Evolutionary conservation across 2,888 invertebrate genomes (phyloP).

Genomic region (Stenodema calcarata): DNA sequence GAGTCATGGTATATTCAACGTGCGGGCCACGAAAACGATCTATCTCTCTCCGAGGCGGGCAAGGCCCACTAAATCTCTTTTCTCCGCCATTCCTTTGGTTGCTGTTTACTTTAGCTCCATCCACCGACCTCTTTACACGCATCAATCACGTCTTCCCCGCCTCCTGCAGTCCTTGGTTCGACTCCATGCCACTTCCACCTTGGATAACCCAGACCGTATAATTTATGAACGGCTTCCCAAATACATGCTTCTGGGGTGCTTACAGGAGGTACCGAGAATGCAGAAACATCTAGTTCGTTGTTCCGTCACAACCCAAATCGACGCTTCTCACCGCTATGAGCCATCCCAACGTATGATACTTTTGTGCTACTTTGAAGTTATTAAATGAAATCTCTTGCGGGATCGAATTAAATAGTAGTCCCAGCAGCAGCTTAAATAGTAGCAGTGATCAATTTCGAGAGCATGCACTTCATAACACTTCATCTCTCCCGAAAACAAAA

Average conservation of each 20-base stretch:
- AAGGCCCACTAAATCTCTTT: slow-evolving; percentile 43
- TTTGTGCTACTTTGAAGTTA: background rate
- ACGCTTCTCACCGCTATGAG: background rate
- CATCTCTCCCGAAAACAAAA: no score
- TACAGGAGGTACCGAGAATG: background rate
- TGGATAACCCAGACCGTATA: slow-evolving; percentile 1
- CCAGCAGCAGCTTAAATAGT: no score
- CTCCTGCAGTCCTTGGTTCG: background rate
- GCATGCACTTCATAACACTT: no score
- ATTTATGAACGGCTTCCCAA: slow-evolving; percentile 29
- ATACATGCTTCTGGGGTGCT: background rate
- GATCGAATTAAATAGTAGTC: no score
- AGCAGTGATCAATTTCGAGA: no score
- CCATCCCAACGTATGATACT: background rate
- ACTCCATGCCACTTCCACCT: background rate
- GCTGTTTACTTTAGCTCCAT: slow-evolving; percentile 47
- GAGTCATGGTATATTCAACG: slow-evolving; percentile 48
- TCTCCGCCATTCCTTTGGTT: slow-evolving; percentile 38
- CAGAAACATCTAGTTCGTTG: background rate
- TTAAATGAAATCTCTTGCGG: no score
- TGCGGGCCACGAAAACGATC: slow-evolving; percentile 45
- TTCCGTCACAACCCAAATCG: background rate
- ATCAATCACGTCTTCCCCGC: slow-evolving; percentile 38
- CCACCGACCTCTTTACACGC: slow-evolving; percentile 44
- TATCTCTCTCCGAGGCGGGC: slow-evolving; percentile 33